A percentile compares a stretch with the other conserved stretches of the same genome.
phyloP scores from a whole-genome alignment of 1,140 invertebrate species.

The Harpegnathos saltator region DNA sequence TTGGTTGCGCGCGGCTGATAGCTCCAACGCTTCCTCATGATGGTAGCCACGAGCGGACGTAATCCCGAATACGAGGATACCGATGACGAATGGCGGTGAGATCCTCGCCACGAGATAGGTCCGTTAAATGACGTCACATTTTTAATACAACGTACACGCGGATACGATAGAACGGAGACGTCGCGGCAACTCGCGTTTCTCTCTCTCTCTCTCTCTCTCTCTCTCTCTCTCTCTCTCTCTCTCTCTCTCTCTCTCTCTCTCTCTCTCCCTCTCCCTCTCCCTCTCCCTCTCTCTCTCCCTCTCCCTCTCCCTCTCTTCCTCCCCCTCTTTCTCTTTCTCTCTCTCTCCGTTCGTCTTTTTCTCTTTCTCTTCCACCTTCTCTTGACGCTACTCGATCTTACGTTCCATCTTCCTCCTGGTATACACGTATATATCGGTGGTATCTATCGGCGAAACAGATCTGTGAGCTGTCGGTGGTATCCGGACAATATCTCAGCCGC shows the following conservation, averaged over 20 bases:
- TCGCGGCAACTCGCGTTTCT: constrained; percentile 58
- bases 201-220: constrained; percentile 15
- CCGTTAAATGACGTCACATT: constrained; percentile 80
- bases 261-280: background rate
- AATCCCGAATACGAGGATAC: constrained; percentile 75
- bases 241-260: constrained; percentile 14
- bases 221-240: background rate
- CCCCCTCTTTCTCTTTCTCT: constrained; percentile 1
- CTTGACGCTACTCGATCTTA: constrained; percentile 60
- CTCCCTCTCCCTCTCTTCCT: too few species aligned
- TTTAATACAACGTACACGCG: constrained; percentile 74
- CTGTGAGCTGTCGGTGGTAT: constrained; percentile 80
- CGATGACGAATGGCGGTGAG: constrained; percentile 78
- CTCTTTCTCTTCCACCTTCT: constrained; percentile 28
- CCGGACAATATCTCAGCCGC: constrained; percentile 79
- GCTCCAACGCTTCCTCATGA: constrained; percentile 42
- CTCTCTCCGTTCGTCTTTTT: background rate
- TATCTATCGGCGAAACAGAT: constrained; percentile 80
- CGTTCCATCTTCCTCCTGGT: constrained; percentile 64
- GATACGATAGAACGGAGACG: constrained; percentile 62
- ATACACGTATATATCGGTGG: constrained; percentile 72
- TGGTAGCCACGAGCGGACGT: constrained; percentile 54
- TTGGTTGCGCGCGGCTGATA: constrained; percentile 19
- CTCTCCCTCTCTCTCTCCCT: constrained; percentile 27
- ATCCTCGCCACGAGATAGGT: constrained; percentile 72